Evolutionary conservation across 2,888 invertebrate genomes (phyloP), one percentile per base, ranked within the genome.

Genomic region (Spodoptera littoralis): DNA sequence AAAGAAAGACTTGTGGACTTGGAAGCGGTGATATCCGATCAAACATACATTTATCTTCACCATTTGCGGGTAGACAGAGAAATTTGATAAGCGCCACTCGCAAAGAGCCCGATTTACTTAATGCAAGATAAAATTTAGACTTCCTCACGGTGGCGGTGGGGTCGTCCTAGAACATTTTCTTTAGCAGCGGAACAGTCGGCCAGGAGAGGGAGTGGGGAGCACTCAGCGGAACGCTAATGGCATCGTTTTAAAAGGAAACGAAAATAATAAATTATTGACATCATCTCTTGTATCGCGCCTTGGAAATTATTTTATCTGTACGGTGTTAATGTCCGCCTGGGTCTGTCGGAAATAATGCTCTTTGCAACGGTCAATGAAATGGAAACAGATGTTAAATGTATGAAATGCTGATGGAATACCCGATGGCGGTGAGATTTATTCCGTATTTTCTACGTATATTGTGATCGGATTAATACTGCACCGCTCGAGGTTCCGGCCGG

Each of bases 231-330:
- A 77, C 86, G 85, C 88, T 92, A 92, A 92, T 92, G 90, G 91
- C 88, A 71, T 85, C 88, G 85, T 87, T 91, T 91, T 90, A 86
- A 88, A 89, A 88, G 89, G 88, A 89, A 91, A 89, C 84, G 89
- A 92, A 92, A 90, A 92, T 91, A 91, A 92, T 91, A 90, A 90
- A 90, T 92, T 92, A 92, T 93, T 92, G 91, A 91, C 91, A 90
- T 88, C 86, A 87, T 84, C 84, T 86, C 79, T 88, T 86, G 82
- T 87, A 87, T 88, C 84, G 86, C 83, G 82, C 82, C 83, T 80
- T 80, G 77, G 80, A 87, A 86, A 86, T 87, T 89, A 86, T 90
- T 88, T 84, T 86, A 85, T 87, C 84, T 84, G 60, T 76, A 56
- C 70, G 65, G 74, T 70, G 71, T 76, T 71, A 78, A 79, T 79